Evolutionary conservation across 2,113 vertebrate species (phyloP), one percentile per base, ranked within the genome.

Genomic region (Tylochromis polylepis): DNA sequence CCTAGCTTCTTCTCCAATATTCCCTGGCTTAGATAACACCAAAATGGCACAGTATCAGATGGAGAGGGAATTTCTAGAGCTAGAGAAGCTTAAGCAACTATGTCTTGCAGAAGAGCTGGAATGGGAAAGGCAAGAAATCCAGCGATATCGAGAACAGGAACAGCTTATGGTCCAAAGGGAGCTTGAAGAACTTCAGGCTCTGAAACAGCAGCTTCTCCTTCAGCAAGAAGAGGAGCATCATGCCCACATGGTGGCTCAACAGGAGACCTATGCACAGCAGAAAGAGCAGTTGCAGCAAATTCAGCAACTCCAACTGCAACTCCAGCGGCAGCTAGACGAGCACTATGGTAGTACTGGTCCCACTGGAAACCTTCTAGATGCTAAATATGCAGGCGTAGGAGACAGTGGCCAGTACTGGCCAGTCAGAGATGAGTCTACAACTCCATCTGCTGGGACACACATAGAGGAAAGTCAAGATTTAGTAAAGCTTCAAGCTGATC

Each of bases 101-200:
- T 98, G 98, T 86, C 97, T 99, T 85, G 98, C 99, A 14, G 99
- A 99, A 92, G 99, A 99, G 88, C 91, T 99, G 15, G 98, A 99
- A 89, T 99, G 99, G 97, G 98, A 99, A 85, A 98, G 99, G 59
- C 98, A 98, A 77, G 98, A 99, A 95, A 99, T 99, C 79, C 98
- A 99, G 87, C 97, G 98, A 86, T 99, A 98, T 91, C 97, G 98
- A 83, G 99, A 99, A 90, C 98, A 99, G 81, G 99, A 99, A 91
- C 98, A 99, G 70, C 88, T 99, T 53, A 98, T 99, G 96, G 97
- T 99, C 53, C 99, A 99, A 91, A 97, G 98, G 85, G 99, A 99
- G 90, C 96, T 99, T 14, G 98, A 99, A 84, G 98, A 99, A 84
- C 95, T 99, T 57, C 99, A 99, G 77, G 97, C 97, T 27, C 97